Evolutionary conservation across 2,113 vertebrate genomes (phyloP), one percentile per base, ranked within the genome.

Genomic region (Gymnorhina tibicen): DNA sequence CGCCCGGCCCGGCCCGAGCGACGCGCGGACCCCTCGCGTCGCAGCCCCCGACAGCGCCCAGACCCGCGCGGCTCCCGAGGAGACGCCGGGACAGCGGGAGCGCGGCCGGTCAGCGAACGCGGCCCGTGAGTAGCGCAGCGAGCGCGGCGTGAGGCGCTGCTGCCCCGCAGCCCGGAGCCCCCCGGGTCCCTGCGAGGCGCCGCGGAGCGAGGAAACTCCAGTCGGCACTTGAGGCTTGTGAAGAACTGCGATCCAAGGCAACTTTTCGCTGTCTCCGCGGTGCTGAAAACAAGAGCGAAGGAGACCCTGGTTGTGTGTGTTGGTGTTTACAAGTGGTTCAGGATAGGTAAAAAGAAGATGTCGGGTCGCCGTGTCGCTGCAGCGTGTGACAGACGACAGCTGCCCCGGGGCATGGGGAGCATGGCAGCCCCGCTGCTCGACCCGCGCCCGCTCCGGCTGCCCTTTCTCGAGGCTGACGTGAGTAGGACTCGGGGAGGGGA

Each of bases 261-360:
- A 84, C 88, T 95, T 75, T 75, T 68, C 55, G 14, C 37, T 66
- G 89, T 80, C 87, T 20, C 63, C 33, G 72, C 74, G 59, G 79
- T 10, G 76, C 74, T 60, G 79, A 84, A 82, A 74, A 93, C 74
- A 66, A 87, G 88, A 21, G 93, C 87, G 64, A 41, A 80, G 76
- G 92, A 50, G 39, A 56, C 14, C 79, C 80, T 46, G 4, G 16
- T 94, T 94, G 82, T 87, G 55, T 86, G 95, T 84, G 94, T 73
- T 63, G 94, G 96, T 91, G 89, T 88, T 95, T 78, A 70, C 91
- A 87, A 87, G 89, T 1, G 64, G 21, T 93, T 82, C 94, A 97
- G 91, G 79, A 96, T 97, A 97, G 96, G 96, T 44, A 97, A 97
- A 91, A 97, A 97, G 95, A 97, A 93, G 95, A 97, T 97, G 97